phyloP scores from a whole-genome alignment of 2,888 invertebrate species.

The Escarpia spicata region DNA sequence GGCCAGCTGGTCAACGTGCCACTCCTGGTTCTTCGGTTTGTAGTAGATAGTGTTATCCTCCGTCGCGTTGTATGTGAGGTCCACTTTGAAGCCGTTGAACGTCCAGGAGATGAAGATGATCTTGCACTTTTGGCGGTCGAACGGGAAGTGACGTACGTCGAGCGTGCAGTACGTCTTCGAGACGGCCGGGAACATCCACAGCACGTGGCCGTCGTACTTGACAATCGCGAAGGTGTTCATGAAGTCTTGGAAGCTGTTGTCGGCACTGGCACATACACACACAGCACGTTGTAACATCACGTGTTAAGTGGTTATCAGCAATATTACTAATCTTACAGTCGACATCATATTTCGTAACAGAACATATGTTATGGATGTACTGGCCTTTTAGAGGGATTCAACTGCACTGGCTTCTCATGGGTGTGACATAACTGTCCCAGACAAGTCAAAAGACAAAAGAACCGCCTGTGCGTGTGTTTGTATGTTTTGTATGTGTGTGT shows the following conservation, averaged over 20 bases:
- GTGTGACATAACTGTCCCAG: too few relatives aligned
- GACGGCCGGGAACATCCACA: constrained; percentile 68
- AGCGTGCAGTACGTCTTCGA: constrained; percentile 67
- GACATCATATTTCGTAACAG: too few relatives aligned
- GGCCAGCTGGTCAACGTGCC: constrained; percentile 43
- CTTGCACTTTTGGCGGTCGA: constrained; percentile 67
- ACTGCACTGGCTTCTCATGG: too few relatives aligned
- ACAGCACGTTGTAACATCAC: background rate
- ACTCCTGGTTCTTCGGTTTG: constrained; percentile 81
- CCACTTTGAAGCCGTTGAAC: constrained; percentile 66
- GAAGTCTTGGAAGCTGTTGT: constrained; percentile 49
- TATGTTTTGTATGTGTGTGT: too few relatives aligned
- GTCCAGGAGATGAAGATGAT: constrained; percentile 69
- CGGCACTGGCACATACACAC: constrained; percentile 43
- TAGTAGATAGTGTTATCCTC: constrained; percentile 66
- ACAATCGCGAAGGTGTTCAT: constrained; percentile 67
- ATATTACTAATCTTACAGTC: too few relatives aligned
- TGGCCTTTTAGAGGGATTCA: too few relatives aligned
- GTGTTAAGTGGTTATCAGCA: too few relatives aligned
- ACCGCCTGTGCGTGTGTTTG: too few relatives aligned
- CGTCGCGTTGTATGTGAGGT: constrained; percentile 43
- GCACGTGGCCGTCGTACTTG: constrained; percentile 66
- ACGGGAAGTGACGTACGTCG: constrained; percentile 68
- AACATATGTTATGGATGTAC: too few relatives aligned
- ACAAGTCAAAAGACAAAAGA: too few relatives aligned